Evolutionary conservation across 2,797 vertebrate species (phyloP), one percentile per base, ranked within the genome.

Genomic region (Pachyuromys duprasi): DNA sequence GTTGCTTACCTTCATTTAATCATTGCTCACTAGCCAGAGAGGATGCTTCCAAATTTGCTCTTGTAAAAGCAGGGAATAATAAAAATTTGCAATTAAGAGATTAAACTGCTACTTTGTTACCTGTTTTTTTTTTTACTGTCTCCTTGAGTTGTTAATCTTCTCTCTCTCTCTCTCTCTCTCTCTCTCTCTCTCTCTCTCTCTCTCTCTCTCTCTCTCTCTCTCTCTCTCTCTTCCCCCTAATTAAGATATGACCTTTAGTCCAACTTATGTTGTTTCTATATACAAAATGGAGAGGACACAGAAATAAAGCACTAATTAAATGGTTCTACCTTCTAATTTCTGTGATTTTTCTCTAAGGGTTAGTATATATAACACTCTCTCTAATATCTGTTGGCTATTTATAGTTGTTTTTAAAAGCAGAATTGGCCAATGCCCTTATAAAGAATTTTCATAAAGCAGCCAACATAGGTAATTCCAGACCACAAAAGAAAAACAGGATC

Each of bases 221-320:
- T 49, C 45, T 93, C 60, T 74, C 74, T 88, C 2, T 36, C n/a
- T 65, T 67, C 24, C 70, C 91, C 63, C 75, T 96, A 96, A 97
- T 95, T 95, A 96, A 93, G 83, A 39, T 87, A 89, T 17, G 78
- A 49, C 49, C 24, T 94, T 95, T 94, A 72, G 18, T 49, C 76
- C 57, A 78, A 31, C 18, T 78, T 62, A 89, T 89, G 65, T 82
- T 92, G 15, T 79, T 95, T 93, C 89, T 94, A n/a, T 63, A 39
- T 60, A 39, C 57, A 81, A 94, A 91, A 53, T 65, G 83, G 91
- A 74, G 39, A 89, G 42, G 91, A 63, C 57, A 72, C 15, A 36
- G 8, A 20, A 84, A 74, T 0, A 26, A 94, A 93, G 8, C 8
- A 9, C 76, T 49, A 90, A 55, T 95, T 81, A 95, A 93, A 82